A percentile compares a stretch with the other conserved stretches of the same genome.
Conservation (phyloP, 2,888 invertebrate species). For the Netelia fuscicornis region DNA sequence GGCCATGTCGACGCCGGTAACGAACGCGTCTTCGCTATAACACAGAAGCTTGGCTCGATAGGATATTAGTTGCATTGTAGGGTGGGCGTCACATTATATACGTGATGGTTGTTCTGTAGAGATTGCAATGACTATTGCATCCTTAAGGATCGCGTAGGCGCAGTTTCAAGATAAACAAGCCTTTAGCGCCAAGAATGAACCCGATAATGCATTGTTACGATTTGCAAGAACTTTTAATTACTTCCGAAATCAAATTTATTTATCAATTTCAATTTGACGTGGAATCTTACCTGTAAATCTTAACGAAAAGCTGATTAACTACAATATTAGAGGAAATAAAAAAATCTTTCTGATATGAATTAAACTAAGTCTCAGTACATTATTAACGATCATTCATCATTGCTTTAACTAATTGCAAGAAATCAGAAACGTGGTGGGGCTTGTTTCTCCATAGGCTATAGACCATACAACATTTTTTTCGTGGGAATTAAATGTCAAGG, state of each 20-base stretch:
- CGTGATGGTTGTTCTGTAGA: neutral
- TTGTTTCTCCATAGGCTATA: neutral
- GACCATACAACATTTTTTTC: too few species aligned
- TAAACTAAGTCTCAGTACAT: neutral
- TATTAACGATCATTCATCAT: neutral
- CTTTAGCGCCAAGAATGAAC: neutral
- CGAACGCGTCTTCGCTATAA: neutral
- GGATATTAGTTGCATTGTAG: neutral
- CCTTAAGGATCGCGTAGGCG: neutral
- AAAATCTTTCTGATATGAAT: neutral
- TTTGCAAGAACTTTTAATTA: neutral
- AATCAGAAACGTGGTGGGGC: neutral
- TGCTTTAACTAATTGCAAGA: neutral
- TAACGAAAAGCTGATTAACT: neutral
- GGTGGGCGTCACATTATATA: neutral
- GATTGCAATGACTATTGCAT: conserved; percentile 1
- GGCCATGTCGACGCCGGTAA: neutral
- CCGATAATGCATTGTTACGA: neutral
- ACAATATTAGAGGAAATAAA: neutral
- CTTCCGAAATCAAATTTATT: neutral
- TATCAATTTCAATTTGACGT: too few species aligned
- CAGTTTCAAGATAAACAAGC: neutral
- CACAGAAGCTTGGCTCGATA: conserved; percentile 9
- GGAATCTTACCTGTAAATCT: too few species aligned
- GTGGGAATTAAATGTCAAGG: conserved; percentile 41